Conservation (phyloP, 2,888 invertebrate genomes). For the Elegia similella region DNA sequence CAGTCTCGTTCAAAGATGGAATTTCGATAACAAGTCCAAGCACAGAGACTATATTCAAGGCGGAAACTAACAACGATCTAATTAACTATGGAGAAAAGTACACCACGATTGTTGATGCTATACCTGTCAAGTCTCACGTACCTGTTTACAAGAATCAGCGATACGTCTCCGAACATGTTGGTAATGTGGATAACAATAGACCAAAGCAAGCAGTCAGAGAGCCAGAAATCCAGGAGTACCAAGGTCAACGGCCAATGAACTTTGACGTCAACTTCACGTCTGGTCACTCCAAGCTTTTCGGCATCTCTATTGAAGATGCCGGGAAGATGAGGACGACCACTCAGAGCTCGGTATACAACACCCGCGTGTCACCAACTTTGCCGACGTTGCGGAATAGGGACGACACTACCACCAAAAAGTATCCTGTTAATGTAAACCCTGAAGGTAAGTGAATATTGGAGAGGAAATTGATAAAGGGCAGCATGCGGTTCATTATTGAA, state of each 20-base stretch:
- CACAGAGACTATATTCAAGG: constrained; percentile 51
- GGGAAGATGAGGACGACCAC: constrained; percentile 76
- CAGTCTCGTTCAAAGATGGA: constrained; percentile 62
- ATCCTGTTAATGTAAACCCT: constrained; percentile 58
- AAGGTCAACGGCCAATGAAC: constrained; percentile 35
- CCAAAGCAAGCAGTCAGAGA: constrained; percentile 32
- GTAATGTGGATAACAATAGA: constrained; percentile 16
- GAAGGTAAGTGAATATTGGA: constrained; percentile 59
- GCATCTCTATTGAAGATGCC: constrained; percentile 83
- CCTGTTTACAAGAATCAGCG: constrained; percentile 35
- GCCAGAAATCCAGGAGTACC: constrained; percentile 48
- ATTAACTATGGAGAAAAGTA: constrained; percentile 48
- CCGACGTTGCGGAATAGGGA: constrained; percentile 75
- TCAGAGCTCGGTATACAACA: constrained; percentile 71
- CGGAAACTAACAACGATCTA: constrained; percentile 58
- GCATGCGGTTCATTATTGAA: constrained; percentile 37
- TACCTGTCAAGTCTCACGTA: constrained; percentile 33
- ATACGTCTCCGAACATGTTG: not conserved
- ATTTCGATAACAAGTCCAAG: constrained; percentile 42
- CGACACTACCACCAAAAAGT: constrained; percentile 68
- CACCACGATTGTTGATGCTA: constrained; percentile 33
- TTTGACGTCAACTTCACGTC: constrained; percentile 75
- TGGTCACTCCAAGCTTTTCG: constrained; percentile 84
- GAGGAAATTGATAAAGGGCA: constrained; percentile 21
- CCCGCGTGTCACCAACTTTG: constrained; percentile 84